phyloP scores from a whole-genome alignment of 2,113 vertebrate species.

The Prionailurus bengalensis region DNA sequence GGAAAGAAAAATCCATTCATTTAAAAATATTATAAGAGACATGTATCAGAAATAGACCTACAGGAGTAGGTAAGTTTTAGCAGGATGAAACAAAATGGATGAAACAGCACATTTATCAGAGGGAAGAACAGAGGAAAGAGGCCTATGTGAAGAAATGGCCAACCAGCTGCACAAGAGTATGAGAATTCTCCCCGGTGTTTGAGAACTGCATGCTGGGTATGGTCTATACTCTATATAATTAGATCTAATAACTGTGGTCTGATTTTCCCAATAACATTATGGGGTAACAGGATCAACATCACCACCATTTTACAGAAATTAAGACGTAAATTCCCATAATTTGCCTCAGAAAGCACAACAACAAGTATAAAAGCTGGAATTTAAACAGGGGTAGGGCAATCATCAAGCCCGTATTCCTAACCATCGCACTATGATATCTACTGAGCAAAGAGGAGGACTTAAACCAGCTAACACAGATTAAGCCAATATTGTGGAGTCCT shows the following conservation, averaged over 20 bases:
- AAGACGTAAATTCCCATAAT: background rate
- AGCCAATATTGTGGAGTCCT: rapidly evolving
- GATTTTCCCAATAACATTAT: background rate
- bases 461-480: no score
- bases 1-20: background rate
- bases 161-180: rapidly evolving
- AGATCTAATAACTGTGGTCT: background rate
- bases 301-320: constrained; percentile 2
- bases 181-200: background rate
- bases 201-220: background rate
- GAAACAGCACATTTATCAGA: background rate
- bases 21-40: background rate
- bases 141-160: background rate
- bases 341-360: background rate
- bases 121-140: background rate
- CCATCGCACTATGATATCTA: rapidly evolving
- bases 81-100: background rate
- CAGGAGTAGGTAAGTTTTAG: background rate
- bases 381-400: background rate
- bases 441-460: background rate
- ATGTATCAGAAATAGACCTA: background rate
- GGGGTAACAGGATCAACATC: background rate
- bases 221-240: background rate
- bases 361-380: background rate
- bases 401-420: background rate